phyloP scores from a whole-genome alignment of 53 echinoderm and acorn worm species.

The Stichopus horrens region DNA sequence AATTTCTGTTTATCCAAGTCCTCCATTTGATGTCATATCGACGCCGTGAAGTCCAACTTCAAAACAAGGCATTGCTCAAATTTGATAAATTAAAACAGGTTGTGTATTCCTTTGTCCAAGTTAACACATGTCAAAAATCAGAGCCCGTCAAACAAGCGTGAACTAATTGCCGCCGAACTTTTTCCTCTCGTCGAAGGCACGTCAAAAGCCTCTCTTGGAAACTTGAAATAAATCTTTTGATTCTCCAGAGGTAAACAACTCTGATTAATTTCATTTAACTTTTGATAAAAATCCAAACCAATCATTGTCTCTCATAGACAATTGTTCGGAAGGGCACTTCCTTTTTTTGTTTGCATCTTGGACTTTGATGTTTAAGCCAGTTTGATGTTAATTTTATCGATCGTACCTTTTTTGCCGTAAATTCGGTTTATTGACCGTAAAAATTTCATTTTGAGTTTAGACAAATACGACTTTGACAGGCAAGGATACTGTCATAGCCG shows the following conservation, averaged over 20 bases:
- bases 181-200: neutral
- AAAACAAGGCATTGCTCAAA: neutral
- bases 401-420: neutral
- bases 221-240: neutral
- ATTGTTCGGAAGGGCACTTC: neutral
- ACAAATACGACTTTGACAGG: neutral
- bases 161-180: neutral
- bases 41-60: neutral
- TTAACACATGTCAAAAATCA: neutral
- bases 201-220: neutral
- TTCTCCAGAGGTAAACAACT: neutral
- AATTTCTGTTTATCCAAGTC: neutral
- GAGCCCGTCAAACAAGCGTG: neutral
- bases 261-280: neutral
- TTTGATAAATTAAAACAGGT: conserved; percentile 3
- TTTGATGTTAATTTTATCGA: neutral
- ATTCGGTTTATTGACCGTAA: neutral
- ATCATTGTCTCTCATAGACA: neutral
- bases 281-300: neutral
- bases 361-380: neutral
- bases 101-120: neutral
- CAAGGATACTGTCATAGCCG: neutral
- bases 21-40: neutral
- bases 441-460: neutral
- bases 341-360: neutral